Percentiles rank a stretch among this genome's conserved stretches.
phyloP scores from a whole-genome alignment of 1,140 invertebrate species.

The Caenorhabditis latens region DNA sequence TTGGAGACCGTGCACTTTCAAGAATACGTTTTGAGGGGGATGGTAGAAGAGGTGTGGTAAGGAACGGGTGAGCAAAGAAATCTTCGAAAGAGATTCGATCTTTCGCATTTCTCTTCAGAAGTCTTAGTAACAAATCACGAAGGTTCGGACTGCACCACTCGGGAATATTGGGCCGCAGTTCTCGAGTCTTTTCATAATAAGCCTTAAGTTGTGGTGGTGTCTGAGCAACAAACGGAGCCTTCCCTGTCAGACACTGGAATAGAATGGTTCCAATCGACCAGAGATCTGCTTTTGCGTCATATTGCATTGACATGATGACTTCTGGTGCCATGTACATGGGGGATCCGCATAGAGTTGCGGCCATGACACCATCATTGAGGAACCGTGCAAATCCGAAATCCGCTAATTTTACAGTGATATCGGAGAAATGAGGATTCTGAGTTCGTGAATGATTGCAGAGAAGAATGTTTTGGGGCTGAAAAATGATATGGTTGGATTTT shows the following conservation, averaged over 20 bases:
- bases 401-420: conserved; percentile 81
- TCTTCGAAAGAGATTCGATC: conserved; percentile 90
- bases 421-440: conserved; percentile 87
- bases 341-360: conserved; percentile 97
- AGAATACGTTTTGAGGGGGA: conserved; percentile 71
- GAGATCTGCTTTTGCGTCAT: conserved; percentile 97
- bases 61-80: conserved; percentile 76
- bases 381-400: conserved; percentile 99
- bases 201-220: conserved; percentile 97
- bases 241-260: conserved; percentile 97
- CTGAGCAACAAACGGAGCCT: conserved; percentile 95
- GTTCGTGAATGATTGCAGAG: conserved; percentile 80
- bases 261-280: conserved; percentile 98
- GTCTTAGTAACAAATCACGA: conserved; percentile 86
- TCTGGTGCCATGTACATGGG: conserved; percentile 99
- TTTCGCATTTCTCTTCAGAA: conserved; percentile 91
- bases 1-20: conserved; percentile 59
- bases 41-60: conserved; percentile 56
- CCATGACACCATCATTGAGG: conserved; percentile 98
- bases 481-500: too few species aligned
- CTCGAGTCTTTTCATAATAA: conserved; percentile 96
- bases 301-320: conserved; percentile 97
- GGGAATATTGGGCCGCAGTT: conserved; percentile 94
- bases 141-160: conserved; percentile 90
- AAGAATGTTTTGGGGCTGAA: conserved; percentile 80